These are phyloP conservation scores for Idaea dimidiata DNA, from an alignment of 2,888 invertebrate genomes.

Conservation along the genomic window DNA sequence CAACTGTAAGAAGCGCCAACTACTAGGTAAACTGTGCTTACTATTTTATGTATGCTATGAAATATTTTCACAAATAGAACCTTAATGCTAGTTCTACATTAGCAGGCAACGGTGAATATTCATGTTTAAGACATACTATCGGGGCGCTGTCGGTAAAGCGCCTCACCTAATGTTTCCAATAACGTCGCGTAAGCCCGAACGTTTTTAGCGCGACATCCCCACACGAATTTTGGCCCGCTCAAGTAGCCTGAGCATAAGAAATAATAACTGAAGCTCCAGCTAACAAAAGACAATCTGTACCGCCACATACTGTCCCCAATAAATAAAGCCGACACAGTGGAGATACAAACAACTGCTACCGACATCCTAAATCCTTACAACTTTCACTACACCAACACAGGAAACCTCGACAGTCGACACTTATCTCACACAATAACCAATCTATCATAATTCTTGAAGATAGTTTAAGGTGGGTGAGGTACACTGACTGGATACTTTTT, in stretches of 20 bases:
- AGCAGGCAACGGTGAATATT: too few relatives aligned
- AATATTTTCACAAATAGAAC: too few relatives aligned
- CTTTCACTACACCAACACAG: constrained; percentile 73
- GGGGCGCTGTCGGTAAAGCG: too few relatives aligned
- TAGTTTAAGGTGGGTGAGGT: constrained; percentile 53
- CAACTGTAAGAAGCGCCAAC: too few relatives aligned
- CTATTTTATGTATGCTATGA: too few relatives aligned
- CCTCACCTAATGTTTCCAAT: too few relatives aligned
- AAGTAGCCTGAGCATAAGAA: background rate
- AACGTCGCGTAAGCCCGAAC: too few relatives aligned
- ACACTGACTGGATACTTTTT: background rate
- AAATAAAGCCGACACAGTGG: constrained; percentile 18
- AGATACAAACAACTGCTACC: constrained; percentile 39
- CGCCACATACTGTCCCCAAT: constrained; percentile 24
- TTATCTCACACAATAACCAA: constrained; percentile 76
- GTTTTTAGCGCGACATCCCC: too few relatives aligned
- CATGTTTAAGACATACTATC: too few relatives aligned
- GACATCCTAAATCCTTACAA: constrained; percentile 61
- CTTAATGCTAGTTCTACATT: too few relatives aligned
- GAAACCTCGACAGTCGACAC: constrained; percentile 74
- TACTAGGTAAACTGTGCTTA: too few relatives aligned
- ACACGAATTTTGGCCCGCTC: too few relatives aligned
- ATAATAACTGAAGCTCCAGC: background rate
- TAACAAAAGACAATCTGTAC: constrained; percentile 1
- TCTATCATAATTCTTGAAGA: constrained; percentile 64